These are phyloP conservation scores for Aurelia sp. DNA, from an alignment of 30 jellyfish, hydroid and myxozoan species.

Conservation along the genomic window DNA sequence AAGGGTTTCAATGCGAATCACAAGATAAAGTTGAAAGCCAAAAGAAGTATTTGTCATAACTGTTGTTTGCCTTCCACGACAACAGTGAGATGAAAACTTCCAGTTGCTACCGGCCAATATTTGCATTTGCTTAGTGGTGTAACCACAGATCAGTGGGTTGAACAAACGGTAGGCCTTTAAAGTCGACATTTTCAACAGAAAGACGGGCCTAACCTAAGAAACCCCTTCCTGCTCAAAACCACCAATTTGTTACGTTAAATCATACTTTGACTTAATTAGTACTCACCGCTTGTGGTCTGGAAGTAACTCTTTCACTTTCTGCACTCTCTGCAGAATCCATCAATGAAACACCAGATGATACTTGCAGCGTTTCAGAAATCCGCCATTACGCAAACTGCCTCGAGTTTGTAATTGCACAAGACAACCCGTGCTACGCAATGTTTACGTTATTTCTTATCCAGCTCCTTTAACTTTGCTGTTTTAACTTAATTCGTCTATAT, in stretches of 20 bases:
- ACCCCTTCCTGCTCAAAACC: not conserved
- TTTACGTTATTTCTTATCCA: not conserved
- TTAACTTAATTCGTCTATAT: no score
- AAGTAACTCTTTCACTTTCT: not conserved
- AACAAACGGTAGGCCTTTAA: not conserved
- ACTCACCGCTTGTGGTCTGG: slow-evolving; percentile 4
- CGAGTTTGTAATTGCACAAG: not conserved
- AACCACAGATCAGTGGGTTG: not conserved
- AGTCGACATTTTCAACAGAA: not conserved
- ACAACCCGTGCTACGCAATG: not conserved
- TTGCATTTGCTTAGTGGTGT: not conserved
- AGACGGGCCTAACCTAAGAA: not conserved
- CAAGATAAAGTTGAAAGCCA: no score
- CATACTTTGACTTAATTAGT: not conserved
- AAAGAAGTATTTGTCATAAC: no score
- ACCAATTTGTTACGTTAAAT: not conserved
- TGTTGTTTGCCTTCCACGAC: not conserved
- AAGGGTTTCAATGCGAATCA: no score
- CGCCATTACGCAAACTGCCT: slow-evolving; percentile 3
- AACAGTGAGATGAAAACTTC: slow-evolving; percentile 1
- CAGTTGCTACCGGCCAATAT: not conserved
- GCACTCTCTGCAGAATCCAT: slow-evolving; percentile 2
- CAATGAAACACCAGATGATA: not conserved
- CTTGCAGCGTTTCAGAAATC: not conserved
- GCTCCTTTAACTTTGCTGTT: no score